A percentile compares a stretch with the other conserved stretches of the same genome.
Conservation (phyloP, 1,140 invertebrate species). For the Pseudobourletiella spinata region DNA sequence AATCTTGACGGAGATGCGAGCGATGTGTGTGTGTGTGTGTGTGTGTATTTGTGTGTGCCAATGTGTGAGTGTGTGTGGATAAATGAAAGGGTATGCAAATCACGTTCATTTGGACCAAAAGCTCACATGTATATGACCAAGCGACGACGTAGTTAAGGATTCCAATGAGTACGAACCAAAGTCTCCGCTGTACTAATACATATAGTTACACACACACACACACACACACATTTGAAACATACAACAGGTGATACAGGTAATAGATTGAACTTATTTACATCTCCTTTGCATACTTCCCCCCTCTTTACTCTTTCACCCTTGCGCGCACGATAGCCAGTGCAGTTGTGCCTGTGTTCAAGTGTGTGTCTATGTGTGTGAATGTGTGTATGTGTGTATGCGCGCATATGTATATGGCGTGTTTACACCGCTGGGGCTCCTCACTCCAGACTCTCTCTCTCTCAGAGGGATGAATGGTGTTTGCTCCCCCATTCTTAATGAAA, state of each 20-base stretch:
- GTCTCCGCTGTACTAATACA: no score
- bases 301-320: slow-evolving; percentile 4
- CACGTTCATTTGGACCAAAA: slow-evolving; percentile 16
- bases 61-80: no score
- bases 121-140: slow-evolving; percentile 16
- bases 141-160: background rate
- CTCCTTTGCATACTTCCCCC: slow-evolving; percentile 23
- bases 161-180: no score
- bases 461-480: no score
- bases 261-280: slow-evolving; percentile 30
- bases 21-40: background rate
- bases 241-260: slow-evolving; percentile 32
- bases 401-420: background rate
- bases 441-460: background rate
- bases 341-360: background rate
- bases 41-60: background rate
- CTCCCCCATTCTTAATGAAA: slow-evolving; percentile 18
- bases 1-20: no score
- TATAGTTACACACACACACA: no score
- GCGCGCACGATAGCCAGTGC: no score
- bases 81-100: slow-evolving; percentile 29
- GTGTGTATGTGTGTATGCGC: background rate
- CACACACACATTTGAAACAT: slow-evolving; percentile 3
- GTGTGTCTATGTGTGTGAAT: background rate
- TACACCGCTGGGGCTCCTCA: background rate